A percentile compares a stretch with the other conserved stretches of the same genome.
phyloP scores from a whole-genome alignment of 2,797 vertebrate species.

The Rhyacichthys aspro region DNA sequence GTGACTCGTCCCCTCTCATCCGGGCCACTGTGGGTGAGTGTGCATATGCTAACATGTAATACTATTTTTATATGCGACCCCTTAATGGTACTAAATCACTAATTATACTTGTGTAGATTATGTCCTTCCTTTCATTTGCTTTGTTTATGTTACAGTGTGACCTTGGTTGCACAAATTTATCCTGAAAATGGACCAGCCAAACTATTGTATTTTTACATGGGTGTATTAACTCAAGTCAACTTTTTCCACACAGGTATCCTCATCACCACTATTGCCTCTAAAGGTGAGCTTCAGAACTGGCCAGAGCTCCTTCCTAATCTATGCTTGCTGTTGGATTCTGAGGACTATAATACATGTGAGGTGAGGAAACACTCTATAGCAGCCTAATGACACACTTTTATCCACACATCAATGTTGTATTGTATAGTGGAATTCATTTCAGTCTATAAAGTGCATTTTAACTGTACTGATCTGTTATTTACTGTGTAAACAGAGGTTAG shows the following conservation, averaged over 20 bases:
- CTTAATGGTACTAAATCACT: too few species aligned
- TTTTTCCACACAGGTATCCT: conserved; percentile 85
- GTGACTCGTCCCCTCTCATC: conserved; percentile 94
- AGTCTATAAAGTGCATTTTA: background rate
- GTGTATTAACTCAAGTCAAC: background rate
- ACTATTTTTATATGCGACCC: background rate
- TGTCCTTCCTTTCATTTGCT: background rate
- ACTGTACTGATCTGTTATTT: conserved; percentile 41
- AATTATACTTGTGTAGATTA: too few species aligned
- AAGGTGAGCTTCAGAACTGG: conserved; percentile 97
- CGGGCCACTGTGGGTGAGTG: conserved; percentile 96
- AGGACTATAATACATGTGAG: conserved; percentile 99
- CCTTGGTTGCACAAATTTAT: too few species aligned
- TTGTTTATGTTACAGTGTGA: background rate
- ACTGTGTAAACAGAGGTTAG: conserved; percentile 15
- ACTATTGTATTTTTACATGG: too few species aligned
- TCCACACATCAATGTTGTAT: too few species aligned
- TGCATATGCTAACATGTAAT: background rate
- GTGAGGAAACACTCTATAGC: conserved; percentile 67
- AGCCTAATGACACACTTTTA: background rate
- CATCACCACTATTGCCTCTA: conserved; percentile 98
- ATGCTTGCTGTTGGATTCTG: conserved; percentile 93
- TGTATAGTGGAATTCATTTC: background rate
- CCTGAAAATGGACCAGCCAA: too few species aligned
- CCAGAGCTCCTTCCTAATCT: conserved; percentile 96